A percentile compares a stretch with the other conserved stretches of the same genome.
phyloP scores from a whole-genome alignment of 2,113 vertebrate genomes.

The Dasyurus viverrinus region DNA sequence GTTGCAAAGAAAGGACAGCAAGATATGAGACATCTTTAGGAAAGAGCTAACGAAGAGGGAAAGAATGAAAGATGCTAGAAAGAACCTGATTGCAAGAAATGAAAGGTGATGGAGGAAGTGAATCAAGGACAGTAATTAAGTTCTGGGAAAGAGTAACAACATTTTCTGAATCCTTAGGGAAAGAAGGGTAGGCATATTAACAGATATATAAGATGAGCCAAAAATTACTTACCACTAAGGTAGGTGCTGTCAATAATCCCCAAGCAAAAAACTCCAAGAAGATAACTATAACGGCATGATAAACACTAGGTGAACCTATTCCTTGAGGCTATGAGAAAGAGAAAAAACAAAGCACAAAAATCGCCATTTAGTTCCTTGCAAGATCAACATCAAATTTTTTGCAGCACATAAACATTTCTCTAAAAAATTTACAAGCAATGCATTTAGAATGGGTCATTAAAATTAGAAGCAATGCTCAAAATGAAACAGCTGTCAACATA shows the following conservation, averaged over 20 bases:
- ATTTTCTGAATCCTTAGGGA: not conserved
- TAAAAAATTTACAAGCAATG: not conserved
- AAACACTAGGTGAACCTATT: conserved; percentile 93
- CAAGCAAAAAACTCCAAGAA: conserved; percentile 95
- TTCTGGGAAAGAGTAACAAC: not conserved
- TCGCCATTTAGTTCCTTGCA: conserved; percentile 6
- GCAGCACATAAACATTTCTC: not conserved
- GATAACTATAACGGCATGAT: conserved; percentile 94
- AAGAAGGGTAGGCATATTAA: not conserved
- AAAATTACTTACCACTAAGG: conserved; percentile 88
- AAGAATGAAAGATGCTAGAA: not conserved
- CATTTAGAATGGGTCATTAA: not conserved
- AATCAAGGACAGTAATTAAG: not conserved
- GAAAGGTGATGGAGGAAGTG: not conserved
- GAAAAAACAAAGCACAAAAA: not conserved
- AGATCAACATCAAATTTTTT: conserved; percentile 30
- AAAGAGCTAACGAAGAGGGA: not conserved
- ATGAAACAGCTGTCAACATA: not conserved
- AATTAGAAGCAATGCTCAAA: not conserved
- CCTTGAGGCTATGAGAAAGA: conserved; percentile 88
- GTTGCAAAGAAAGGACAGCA: not conserved
- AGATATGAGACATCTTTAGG: not conserved
- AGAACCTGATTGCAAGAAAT: not conserved
- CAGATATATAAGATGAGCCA: conserved; percentile 2
- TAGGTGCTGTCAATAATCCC: conserved; percentile 92